Conservation (phyloP, 2,113 vertebrate genomes). For the Gnathonemus longibarbis region DNA sequence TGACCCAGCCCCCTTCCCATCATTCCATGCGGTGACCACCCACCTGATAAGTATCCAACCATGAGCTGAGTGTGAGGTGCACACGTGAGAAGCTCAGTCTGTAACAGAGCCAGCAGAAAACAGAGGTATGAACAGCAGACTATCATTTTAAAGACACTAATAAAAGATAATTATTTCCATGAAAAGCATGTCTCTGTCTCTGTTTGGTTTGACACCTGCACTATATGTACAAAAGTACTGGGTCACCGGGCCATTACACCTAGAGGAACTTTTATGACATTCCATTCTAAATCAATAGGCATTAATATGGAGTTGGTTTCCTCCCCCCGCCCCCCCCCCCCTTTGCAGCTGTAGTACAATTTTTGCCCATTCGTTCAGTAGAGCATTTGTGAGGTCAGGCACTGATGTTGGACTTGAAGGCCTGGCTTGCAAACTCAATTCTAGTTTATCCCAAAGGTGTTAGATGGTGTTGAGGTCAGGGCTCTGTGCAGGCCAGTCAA, state of each 20-base stretch:
- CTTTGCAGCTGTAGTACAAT: neutral
- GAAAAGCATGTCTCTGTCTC: neutral
- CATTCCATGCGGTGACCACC: neutral
- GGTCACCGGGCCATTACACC: neutral
- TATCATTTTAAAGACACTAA: neutral
- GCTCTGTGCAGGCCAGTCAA: neutral
- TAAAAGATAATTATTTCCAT: neutral
- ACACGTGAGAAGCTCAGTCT: neutral
- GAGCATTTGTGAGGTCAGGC: neutral
- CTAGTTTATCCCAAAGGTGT: neutral
- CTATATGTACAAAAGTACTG: neutral
- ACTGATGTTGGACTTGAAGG: neutral
- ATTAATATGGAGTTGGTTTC: neutral
- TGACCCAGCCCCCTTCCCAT: neutral
- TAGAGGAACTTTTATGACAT: neutral
- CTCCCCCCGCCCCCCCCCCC: too few relatives aligned
- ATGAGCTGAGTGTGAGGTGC: neutral
- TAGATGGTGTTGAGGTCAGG: neutral
- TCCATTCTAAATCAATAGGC: neutral
- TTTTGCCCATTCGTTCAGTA: neutral
- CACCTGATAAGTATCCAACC: neutral
- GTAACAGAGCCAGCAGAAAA: neutral
- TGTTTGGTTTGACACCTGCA: neutral
- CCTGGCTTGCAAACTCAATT: neutral
- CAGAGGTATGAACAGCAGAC: neutral